phyloP scores from a whole-genome alignment of 2,888 invertebrate genomes.

The Drosophila hamatofila region DNA sequence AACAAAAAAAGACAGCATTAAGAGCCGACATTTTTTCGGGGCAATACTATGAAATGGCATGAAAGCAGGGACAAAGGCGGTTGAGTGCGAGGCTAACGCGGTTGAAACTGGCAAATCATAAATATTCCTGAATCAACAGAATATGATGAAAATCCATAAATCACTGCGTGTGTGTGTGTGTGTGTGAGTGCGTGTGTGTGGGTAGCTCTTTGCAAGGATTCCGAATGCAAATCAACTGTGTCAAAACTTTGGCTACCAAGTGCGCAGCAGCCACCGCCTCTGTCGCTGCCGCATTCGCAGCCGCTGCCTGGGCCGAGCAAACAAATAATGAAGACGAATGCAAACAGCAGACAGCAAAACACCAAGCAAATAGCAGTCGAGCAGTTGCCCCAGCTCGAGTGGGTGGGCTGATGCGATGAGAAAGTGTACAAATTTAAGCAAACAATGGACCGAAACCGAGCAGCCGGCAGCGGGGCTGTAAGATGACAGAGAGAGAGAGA shows the following conservation, averaged over 20 bases:
- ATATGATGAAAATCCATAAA: constrained; percentile 84
- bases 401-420: constrained; percentile 25
- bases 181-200: constrained; percentile 9
- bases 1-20: constrained; percentile 7
- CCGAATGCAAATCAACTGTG: constrained; percentile 81
- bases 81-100: constrained; percentile 45
- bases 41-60: constrained; percentile 30
- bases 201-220: constrained; percentile 66
- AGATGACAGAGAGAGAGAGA: neutral
- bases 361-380: constrained; percentile 76
- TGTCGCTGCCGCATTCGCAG: constrained; percentile 19
- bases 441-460: constrained; percentile 74
- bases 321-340: constrained; percentile 82
- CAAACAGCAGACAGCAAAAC: constrained; percentile 81
- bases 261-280: constrained; percentile 60
- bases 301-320: constrained; percentile 61
- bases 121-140: constrained; percentile 84
- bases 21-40: constrained; percentile 6
- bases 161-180: constrained; percentile 60
- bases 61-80: constrained; percentile 31
- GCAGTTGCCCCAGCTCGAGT: constrained; percentile 28
- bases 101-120: constrained; percentile 73
- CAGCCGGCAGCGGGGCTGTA: constrained; percentile 25
- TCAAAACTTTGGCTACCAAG: constrained; percentile 75
- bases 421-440: constrained; percentile 76